phyloP scores from a whole-genome alignment of 2,797 vertebrate genomes.

The Xenopus petersii region DNA sequence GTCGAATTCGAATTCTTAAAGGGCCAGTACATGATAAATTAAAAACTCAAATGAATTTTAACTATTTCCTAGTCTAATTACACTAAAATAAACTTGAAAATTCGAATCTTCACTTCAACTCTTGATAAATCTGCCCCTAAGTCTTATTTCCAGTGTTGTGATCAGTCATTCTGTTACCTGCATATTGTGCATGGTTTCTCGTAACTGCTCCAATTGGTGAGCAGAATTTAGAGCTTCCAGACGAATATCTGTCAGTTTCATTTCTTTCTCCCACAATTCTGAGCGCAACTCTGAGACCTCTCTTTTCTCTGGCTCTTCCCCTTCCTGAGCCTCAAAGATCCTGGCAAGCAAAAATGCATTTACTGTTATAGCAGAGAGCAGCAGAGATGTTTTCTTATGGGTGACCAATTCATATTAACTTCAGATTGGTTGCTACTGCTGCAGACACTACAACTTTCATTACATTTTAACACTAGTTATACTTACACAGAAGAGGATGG shows the following conservation, averaged over 20 bases:
- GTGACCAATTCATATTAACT: too few species aligned
- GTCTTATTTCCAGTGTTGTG: neutral
- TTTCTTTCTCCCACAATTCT: conserved; percentile 93
- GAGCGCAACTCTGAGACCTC: conserved; percentile 88
- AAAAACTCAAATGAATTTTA: too few species aligned
- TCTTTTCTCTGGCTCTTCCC: conserved; percentile 78
- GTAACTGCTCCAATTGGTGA: conserved; percentile 91
- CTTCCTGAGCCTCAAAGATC: conserved; percentile 72
- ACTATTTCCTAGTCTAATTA: too few species aligned
- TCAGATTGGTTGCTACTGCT: too few species aligned
- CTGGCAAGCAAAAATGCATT: conserved; percentile 52
- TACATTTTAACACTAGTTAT: too few species aligned
- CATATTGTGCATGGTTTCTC: conserved; percentile 96
- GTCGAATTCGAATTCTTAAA: too few species aligned
- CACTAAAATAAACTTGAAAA: too few species aligned
- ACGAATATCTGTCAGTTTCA: conserved; percentile 92
- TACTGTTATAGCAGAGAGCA: too few species aligned
- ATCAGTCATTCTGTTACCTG: conserved; percentile 69
- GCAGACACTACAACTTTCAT: too few species aligned
- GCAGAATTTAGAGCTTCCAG: conserved; percentile 92
- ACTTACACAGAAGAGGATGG: conserved; percentile 79
- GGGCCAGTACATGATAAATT: too few species aligned
- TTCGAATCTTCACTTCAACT: too few species aligned
- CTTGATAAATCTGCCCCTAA: neutral
- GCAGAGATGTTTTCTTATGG: too few species aligned